These are phyloP conservation scores for Chymomyza fuscimana DNA, from an alignment of 2,888 invertebrate genomes.

Conservation along the genomic window DNA sequence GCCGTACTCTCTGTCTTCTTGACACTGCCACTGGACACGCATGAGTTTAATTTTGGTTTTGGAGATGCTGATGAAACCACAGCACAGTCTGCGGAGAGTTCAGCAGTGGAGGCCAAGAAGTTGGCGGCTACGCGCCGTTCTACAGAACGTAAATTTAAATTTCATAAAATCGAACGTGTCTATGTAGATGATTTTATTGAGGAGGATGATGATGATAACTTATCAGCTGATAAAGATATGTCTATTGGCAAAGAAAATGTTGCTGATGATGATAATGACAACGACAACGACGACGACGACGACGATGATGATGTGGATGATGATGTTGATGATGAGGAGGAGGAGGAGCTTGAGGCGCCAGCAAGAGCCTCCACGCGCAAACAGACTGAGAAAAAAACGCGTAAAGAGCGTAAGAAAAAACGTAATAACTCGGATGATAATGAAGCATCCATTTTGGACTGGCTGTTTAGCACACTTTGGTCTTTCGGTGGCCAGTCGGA, in stretches of 20 bases:
- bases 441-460: constrained; percentile 14
- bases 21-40: constrained; percentile 39
- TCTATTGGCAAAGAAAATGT: constrained; percentile 52
- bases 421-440: constrained; percentile 44
- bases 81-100: constrained; percentile 15
- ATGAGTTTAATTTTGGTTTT: constrained; percentile 54
- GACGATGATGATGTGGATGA: constrained; percentile 28
- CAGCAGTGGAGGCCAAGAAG: constrained; percentile 21
- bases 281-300: constrained; percentile 25
- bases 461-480: not conserved
- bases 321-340: constrained; percentile 22
- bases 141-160: constrained; percentile 69
- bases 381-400: not conserved
- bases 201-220: constrained; percentile 44
- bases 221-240: not conserved
- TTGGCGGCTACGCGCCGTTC: constrained; percentile 27
- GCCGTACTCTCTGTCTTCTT: constrained; percentile 40
- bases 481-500: constrained; percentile 9
- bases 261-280: constrained; percentile 42
- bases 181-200: constrained; percentile 59
- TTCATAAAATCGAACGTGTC: constrained; percentile 75
- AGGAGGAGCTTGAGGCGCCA: not conserved
- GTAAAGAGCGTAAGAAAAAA: constrained; percentile 17
- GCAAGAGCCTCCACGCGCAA: not conserved
- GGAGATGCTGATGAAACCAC: constrained; percentile 23